Evolutionary conservation across 2,888 invertebrate species (phyloP).

Genomic region (Philaethria dido): DNA sequence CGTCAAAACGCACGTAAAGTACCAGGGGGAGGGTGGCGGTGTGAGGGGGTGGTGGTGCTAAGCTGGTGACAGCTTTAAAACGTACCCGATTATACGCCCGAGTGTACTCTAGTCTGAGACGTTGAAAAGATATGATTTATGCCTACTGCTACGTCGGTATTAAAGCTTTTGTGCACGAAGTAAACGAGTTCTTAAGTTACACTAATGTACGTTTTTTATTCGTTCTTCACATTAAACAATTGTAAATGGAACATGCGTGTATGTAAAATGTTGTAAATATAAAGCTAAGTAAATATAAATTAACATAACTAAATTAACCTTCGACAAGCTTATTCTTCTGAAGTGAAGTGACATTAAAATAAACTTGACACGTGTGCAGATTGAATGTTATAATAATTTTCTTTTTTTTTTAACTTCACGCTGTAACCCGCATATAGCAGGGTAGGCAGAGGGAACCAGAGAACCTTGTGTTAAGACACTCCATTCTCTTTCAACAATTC

Average conservation of each 20-base stretch:
- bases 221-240: constrained; percentile 6
- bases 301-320: constrained; percentile 11
- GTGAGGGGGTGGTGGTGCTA: constrained; percentile 51
- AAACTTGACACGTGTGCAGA: too few relatives aligned
- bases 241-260: neutral
- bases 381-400: too few relatives aligned
- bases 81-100: constrained; percentile 76
- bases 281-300: too few relatives aligned
- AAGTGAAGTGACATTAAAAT: too few relatives aligned
- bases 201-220: constrained; percentile 14
- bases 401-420: too few relatives aligned
- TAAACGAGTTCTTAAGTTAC: constrained; percentile 26
- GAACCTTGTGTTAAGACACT: too few relatives aligned
- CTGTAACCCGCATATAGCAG: too few relatives aligned
- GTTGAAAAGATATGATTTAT: constrained; percentile 65
- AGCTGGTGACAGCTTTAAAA: constrained; percentile 76
- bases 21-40: constrained; percentile 49
- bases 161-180: constrained; percentile 36
- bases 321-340: neutral
- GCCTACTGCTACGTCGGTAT: constrained; percentile 44
- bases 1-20: constrained; percentile 84
- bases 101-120: constrained; percentile 67
- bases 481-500: too few relatives aligned
- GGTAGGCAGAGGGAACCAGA: too few relatives aligned
- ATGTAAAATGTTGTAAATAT: neutral